These are phyloP conservation scores for Carduelis carduelis DNA, from an alignment of 2,797 vertebrate species.

Conservation along the genomic window DNA sequence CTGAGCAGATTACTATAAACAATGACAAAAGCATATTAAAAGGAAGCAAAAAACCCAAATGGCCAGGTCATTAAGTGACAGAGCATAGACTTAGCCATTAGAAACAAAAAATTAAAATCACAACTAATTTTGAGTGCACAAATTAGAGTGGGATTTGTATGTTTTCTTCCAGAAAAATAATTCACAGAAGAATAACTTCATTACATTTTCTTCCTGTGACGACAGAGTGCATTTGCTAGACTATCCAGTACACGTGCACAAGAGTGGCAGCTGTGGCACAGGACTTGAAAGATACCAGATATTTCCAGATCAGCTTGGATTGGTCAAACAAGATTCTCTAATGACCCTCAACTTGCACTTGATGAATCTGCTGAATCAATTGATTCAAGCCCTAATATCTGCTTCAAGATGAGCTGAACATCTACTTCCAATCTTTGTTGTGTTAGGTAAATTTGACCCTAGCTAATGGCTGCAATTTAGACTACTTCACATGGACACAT, in stretches of 20 bases:
- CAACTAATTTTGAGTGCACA: neutral
- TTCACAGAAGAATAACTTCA: neutral
- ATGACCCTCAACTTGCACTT: rapidly evolving
- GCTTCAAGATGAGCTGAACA: neutral
- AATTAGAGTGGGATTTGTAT: neutral
- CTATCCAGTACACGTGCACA: neutral
- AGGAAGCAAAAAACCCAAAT: neutral
- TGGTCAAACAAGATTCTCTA: neutral
- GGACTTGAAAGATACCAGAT: neutral
- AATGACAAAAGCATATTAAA: neutral
- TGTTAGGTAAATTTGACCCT: neutral
- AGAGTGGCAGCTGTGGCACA: neutral
- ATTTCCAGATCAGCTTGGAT: neutral
- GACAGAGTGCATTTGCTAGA: neutral
- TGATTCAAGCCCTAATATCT: neutral
- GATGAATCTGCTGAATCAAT: neutral
- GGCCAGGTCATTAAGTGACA: neutral
- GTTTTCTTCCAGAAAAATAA: neutral
- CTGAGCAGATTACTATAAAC: neutral
- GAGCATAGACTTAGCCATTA: neutral
- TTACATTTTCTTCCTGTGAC: neutral
- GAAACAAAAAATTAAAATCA: neutral
- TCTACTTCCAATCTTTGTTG: neutral
- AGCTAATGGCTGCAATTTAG: neutral
- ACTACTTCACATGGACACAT: neutral